phyloP scores from a whole-genome alignment of 2,113 vertebrate genomes.

The Hiodon tergisus region DNA sequence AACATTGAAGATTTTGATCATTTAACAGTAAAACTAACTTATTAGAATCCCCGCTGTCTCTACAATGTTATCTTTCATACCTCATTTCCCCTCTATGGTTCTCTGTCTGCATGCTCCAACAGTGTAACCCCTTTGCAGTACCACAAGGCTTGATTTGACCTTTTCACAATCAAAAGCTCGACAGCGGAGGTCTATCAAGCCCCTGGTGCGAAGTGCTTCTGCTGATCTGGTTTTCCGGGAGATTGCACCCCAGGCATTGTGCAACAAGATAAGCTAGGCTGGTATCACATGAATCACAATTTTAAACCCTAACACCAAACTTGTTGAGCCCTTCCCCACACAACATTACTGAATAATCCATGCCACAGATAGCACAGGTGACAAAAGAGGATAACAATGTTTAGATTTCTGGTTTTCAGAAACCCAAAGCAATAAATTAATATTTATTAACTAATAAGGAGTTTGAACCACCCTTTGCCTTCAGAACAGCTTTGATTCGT shows the following conservation, averaged over 20 bases:
- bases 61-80: slow-evolving; percentile 3
- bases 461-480: neutral
- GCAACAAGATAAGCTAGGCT: slow-evolving; percentile 41
- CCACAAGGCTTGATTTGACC: slow-evolving; percentile 42
- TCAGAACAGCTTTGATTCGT: neutral
- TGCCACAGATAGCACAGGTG: neutral
- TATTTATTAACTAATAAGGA: neutral
- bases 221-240: slow-evolving; percentile 15
- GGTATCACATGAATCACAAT: slow-evolving; percentile 33
- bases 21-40: slow-evolving; percentile 6
- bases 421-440: too few species aligned
- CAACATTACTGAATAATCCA: neutral
- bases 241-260: slow-evolving; percentile 35
- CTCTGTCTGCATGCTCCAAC: neutral
- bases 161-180: slow-evolving; percentile 43
- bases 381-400: slow-evolving; percentile 4
- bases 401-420: neutral
- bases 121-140: slow-evolving; percentile 24
- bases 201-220: slow-evolving; percentile 35
- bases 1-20: too few species aligned
- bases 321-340: slow-evolving; percentile 22
- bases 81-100: slow-evolving; percentile 21
- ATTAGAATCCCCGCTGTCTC: slow-evolving; percentile 29
- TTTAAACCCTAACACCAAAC: slow-evolving; percentile 17
- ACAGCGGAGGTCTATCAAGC: slow-evolving; percentile 37